These are phyloP conservation scores for Dermatophagoides farinae DNA, from an alignment of 1,140 invertebrate genomes.

Conservation along the genomic window DNA sequence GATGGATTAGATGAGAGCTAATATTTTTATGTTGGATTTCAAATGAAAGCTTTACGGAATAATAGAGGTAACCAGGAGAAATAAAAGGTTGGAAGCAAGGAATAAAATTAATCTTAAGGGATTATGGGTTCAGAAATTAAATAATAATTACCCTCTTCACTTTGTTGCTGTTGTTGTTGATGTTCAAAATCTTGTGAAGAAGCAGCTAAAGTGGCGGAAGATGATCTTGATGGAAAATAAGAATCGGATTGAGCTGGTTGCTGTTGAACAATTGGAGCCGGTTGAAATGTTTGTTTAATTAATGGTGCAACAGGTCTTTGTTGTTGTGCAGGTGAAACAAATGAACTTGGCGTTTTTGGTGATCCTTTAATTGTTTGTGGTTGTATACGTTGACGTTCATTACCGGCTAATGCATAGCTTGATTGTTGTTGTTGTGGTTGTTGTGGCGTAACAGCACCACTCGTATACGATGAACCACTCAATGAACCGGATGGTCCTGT, in stretches of 20 bases:
- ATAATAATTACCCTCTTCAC: too few relatives aligned
- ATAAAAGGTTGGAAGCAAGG: too few relatives aligned
- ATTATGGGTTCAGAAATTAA: too few relatives aligned
- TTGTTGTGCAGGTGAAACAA: neutral
- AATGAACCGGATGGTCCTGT: neutral
- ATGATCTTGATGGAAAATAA: neutral
- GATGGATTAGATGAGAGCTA: too few relatives aligned
- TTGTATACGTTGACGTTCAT: neutral
- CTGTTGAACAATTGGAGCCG: neutral
- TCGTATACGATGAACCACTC: neutral
- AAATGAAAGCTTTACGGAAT: too few relatives aligned
- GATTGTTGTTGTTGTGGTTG: neutral
- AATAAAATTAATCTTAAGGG: too few relatives aligned
- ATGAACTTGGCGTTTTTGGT: neutral
- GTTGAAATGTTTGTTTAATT: neutral
- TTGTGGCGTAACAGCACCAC: neutral
- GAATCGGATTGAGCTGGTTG: neutral
- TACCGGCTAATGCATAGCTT: neutral
- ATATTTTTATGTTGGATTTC: too few relatives aligned
- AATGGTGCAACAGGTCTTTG: neutral
- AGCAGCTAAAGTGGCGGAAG: too few relatives aligned
- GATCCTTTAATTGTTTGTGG: neutral
- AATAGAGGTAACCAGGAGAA: too few relatives aligned
- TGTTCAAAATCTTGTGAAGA: too few relatives aligned
- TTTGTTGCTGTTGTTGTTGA: too few relatives aligned